Base-by-base conservation (phyloP, 2,888 invertebrate species). In the Caenorhabditis japonica region DNA sequence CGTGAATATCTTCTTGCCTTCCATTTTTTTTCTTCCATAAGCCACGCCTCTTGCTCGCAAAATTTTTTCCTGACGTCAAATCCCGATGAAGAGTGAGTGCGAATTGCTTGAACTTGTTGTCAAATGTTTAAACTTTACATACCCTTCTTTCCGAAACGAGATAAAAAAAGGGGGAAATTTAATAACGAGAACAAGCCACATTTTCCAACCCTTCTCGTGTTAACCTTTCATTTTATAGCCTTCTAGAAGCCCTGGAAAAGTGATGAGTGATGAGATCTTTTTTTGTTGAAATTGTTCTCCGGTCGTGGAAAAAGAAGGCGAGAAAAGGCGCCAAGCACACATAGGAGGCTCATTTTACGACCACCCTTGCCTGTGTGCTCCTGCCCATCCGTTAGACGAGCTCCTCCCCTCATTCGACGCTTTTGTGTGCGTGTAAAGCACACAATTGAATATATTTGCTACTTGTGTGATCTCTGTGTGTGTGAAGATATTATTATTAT, bases 321-420 rank as follows among this genome's bases (percentile, higher is more conserved):
- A 30, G 7, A 30, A 30, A 19, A 13, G 19, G 44, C 38, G 39
- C 44, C 41, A 52, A 34, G 23, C 25, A 27, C 5, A 10, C 12
- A 17, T 17, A 43, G 34, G 44, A 43, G 47, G 41, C 56, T 66
- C 66, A 51, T 66, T 56, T 66, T 66, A 66, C 66, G 66, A 56
- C 66, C 66, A 56, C 64, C 66, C 41, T 36, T 15, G 23, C 23
- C n/a, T 39, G 25, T 27, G 7, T 30, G 30, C 44, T 51, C 34
- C 43, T 41, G 38, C 49, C 43, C 56, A 66, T 66, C 66, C 66
- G 49, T 55, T n/a, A n/a, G n/a, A n/a, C n/a, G 56, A 51, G 46
- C 66, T 56, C 66, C 66, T 41, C 66, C 56, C 66, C 66, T 23
- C 60, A 60, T 62, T 66, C 56, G 64, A 49, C 49, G 64, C 55